These are phyloP conservation scores for Neomonachus schauinslandi DNA, from an alignment of 2,113 vertebrate species.

Conservation along the genomic window DNA sequence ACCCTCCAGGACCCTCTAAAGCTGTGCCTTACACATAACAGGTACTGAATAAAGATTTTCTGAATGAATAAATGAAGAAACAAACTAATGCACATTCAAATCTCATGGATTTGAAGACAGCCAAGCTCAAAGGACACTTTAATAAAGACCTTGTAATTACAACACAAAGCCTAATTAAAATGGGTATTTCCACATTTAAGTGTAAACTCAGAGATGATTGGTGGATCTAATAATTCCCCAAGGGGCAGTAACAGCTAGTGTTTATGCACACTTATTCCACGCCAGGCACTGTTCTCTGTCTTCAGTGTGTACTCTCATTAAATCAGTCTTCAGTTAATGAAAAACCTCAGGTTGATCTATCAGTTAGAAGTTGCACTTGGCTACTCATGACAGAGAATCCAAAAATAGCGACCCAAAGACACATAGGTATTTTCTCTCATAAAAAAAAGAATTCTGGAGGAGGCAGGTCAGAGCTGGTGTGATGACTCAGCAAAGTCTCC, in stretches of 20 bases:
- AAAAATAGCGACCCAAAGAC: neutral
- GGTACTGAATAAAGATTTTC: neutral
- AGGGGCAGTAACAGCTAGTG: neutral
- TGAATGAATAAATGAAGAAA: neutral
- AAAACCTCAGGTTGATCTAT: neutral
- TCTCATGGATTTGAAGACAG: neutral
- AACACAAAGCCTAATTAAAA: conserved; percentile 9
- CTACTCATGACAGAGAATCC: neutral
- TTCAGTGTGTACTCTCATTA: neutral
- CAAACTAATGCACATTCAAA: neutral
- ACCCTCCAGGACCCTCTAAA: neutral
- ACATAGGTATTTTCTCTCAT: neutral
- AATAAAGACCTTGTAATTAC: neutral
- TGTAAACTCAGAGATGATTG: neutral
- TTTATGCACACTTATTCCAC: neutral
- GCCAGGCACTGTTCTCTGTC: neutral
- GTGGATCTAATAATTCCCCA: neutral
- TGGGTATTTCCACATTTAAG: neutral
- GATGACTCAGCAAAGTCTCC: neutral
- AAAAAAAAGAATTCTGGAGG: neutral
- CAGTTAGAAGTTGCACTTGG: conserved; percentile 2
- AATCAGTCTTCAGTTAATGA: neutral
- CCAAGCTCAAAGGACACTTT: neutral
- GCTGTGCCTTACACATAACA: neutral
- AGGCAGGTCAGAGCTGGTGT: neutral